Evolutionary conservation across 2,888 invertebrate genomes (phyloP), one percentile per base, ranked within the genome.

Genomic region (Kryphioiulus occultus): DNA sequence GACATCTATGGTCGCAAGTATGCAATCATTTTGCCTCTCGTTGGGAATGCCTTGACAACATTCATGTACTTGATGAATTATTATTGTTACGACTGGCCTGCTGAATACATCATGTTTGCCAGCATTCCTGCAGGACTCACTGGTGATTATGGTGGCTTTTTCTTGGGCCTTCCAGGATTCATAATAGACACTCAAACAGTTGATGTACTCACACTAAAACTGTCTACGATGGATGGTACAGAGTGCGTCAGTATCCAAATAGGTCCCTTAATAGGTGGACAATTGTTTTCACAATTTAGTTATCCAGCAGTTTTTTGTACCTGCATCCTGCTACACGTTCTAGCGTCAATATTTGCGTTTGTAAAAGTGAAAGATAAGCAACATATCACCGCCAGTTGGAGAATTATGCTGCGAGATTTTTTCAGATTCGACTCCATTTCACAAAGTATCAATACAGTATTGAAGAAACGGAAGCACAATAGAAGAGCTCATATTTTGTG

Each of bases 221-320:
- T 47, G 15, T 47, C 47, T 15, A 5, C 12, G 47, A 15, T 47
- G 10, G 47, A 47, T 17, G 47, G 47, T 15, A 47, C 17, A 17
- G 47, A 47, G 12, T 5, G 9, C 4, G 12, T 47, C 4, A 47
- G 47, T 15, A 15, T 15, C 1, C 47, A 47, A 47, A 17, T 87
- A 3, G 87, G 87, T 4, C 82, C 87, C 12, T n/a, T 87, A 1
- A 78, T 87, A 32, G 87, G 87, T 17, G 87, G 78, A 1, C 87
- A 87, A 42, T 5, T 87, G 32, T 87, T 44, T 47, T 3, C 59
- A 15, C 10, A 47, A 10, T 35, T 32, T 22, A 26, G 78, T 26
- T 87, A 87, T 32, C 12, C 4, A 10, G 78, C 87, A 12, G 87
- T 87, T 26, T 87, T 87, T 78, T 4, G 7, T 26, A 87, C 68